Base-by-base conservation (phyloP, 2,888 invertebrate species). In the Leucophenga maculata region DNA sequence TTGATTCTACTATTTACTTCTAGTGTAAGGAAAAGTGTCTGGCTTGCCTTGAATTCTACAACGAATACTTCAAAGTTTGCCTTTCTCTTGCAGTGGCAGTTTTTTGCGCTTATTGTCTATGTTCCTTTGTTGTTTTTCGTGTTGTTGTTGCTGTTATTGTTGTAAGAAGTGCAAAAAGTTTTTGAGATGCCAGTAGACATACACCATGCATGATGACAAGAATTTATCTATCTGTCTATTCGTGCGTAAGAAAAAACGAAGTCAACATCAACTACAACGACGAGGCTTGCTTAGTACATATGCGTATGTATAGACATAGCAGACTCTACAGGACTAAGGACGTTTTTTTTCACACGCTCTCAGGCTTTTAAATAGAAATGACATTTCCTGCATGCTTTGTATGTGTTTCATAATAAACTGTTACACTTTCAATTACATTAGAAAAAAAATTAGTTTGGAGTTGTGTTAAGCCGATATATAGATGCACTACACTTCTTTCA, bases 121-220 rank as follows among this genome's bases (percentile, higher is more conserved):
- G 46, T 46, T 46, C 6, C 14, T 2, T 4, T 46, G 46, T 46
- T 46, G 13, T 46, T 46, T 3, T 46, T 13, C 3, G 2, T 46
- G n/a, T 46, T 14, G 46, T n/a, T 46, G 46, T 46, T 18, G 22
- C 20, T 55, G 55, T 55, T 55, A 20, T 55, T 31, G 9, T 64
- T 64, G 46, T 64, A 18, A 22, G 1, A 13, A 46, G 48, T 48
- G n/a, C 31, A 26, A 22, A 46, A 64, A 64, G 46, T 64, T 64
- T 48, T 48, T 48, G 57, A 64, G 46, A 64, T 64, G 20, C 62
- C 46, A 46, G 48, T 48, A 39, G 39, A 39, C 39, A 39, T 9
- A 39, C 57, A 64, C 62, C 44, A 48, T 64, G 62, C 62, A 64
- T 64, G 48, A 64, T 64, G 62, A 48, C 62, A 64, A 46, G 62